Evolutionary conservation across 2,797 vertebrate genomes (phyloP), one percentile per base, ranked within the genome.

Genomic region (Pteronotus mesoamericanus): DNA sequence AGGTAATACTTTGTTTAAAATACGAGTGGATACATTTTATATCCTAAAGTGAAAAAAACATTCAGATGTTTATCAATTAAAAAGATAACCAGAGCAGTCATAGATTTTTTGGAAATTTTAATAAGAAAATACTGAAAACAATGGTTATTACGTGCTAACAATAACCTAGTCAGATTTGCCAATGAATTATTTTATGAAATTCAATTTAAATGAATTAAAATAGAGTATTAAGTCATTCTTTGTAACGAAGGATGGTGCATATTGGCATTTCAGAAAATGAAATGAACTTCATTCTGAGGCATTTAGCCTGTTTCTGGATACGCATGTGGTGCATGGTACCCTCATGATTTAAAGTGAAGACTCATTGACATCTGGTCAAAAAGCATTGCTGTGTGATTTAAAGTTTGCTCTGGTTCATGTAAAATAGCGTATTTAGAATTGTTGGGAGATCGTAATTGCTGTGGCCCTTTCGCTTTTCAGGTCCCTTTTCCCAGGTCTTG

Each of bases 401-500:
- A 61, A 61, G 4, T 48, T 0, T 53, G 24, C 19, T 6, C 87
- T 90, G 72, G 55, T 64, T 92, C 57, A n/a, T 53, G 1, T 75
- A 92, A 95, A 78, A 64, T 46, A 32, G 22, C 21, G 61, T 21
- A 12, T 69, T 75, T 90, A 86, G 57, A 14, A 5, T 29, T 29
- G 57, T 29, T 32, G 14, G 59, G n/a, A 29, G 59, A 14, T 61
- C 6, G 12, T 94, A 75, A 95, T 85, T 90, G 91, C 8, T 93
- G 5, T 95, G 9, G 94, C 93, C 44, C 57, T 94, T 68, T 98
- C 96, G 34, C 94, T 11, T 97, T 82, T 75, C 94, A 99, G 99
- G 97, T 99, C 99, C 80, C 99, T 99, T 93, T 99, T 99, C 98
- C 99, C 99, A 97, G 99, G 99, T 97, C 98, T 99, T 95, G 99